Percentiles rank a stretch among this genome's conserved stretches.
These are phyloP conservation scores for Emydocephalus ijimae DNA, from an alignment of 2,113 vertebrate species.

Conservation along the genomic window DNA sequence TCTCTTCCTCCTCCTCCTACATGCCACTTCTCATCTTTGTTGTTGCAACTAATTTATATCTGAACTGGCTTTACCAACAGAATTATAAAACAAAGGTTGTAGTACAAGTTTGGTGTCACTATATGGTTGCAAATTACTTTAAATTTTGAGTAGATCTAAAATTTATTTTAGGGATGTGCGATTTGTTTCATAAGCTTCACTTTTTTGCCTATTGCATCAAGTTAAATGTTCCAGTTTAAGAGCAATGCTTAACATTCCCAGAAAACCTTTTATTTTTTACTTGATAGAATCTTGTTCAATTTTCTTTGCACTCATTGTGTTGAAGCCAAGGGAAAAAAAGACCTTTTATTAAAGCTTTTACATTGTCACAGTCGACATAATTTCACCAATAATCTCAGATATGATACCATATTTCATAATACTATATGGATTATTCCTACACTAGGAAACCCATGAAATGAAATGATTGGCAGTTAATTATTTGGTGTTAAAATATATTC, in stretches of 20 bases:
- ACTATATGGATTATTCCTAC: not conserved
- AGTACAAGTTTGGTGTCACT: not conserved
- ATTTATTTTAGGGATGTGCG: not conserved
- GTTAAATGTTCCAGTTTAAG: not conserved
- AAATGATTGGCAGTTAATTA: conserved; percentile 14
- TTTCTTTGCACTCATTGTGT: not conserved
- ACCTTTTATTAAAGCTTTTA: not conserved
- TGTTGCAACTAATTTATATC: not conserved
- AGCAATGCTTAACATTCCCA: not conserved
- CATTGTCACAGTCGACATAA: not conserved
- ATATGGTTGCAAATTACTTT: not conserved
- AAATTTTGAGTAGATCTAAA: not conserved
- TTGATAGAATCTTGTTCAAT: not conserved
- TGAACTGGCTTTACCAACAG: not conserved
- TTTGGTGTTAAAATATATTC: conserved; percentile 43
- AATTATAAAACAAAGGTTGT: not conserved
- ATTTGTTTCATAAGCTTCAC: not conserved
- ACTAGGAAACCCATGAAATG: not conserved
- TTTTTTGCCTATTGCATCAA: not conserved
- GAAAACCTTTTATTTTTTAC: not conserved
- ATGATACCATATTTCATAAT: not conserved
- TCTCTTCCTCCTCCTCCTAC: not conserved
- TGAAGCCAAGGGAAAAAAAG: not conserved
- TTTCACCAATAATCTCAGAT: not conserved
- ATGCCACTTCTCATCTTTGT: not conserved